Conservation (phyloP, 2,113 vertebrate species). For the Myrmecobius fasciatus region DNA sequence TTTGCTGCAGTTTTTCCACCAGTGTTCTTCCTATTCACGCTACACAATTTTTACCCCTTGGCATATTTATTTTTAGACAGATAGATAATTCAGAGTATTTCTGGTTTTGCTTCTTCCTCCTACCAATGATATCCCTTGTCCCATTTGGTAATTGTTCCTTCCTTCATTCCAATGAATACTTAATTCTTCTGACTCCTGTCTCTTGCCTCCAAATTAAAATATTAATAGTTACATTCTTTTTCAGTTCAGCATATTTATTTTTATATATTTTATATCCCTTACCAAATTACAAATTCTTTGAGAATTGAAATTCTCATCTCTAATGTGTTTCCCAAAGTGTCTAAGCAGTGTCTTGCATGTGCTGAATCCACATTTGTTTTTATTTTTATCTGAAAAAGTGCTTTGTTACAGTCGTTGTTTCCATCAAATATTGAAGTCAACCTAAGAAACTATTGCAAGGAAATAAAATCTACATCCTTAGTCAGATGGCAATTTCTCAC, state of each 20-base stretch:
- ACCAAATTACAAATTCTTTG: background rate
- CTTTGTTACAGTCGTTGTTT: background rate
- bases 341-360: background rate
- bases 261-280: background rate
- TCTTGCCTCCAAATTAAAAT: background rate
- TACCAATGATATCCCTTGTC: background rate
- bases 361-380: background rate
- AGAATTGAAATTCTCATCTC: background rate
- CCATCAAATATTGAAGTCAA: slow-evolving; percentile 48
- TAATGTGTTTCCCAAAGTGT: background rate
- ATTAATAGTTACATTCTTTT: background rate
- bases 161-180: background rate
- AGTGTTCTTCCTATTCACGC: background rate
- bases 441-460: background rate
- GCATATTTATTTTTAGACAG: background rate
- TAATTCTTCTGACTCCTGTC: background rate
- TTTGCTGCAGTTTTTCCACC: background rate
- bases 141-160: background rate
- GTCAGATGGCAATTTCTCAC: slow-evolving; percentile 20
- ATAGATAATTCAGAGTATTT: background rate
- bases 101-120: background rate
- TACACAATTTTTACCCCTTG: background rate
- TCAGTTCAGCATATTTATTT: background rate
- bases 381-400: background rate
- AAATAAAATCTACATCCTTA: slow-evolving; percentile 32